Evolutionary conservation across 2,113 vertebrate species (phyloP), one percentile per base, ranked within the genome.

Genomic region (Chascanopsetta lugubris): DNA sequence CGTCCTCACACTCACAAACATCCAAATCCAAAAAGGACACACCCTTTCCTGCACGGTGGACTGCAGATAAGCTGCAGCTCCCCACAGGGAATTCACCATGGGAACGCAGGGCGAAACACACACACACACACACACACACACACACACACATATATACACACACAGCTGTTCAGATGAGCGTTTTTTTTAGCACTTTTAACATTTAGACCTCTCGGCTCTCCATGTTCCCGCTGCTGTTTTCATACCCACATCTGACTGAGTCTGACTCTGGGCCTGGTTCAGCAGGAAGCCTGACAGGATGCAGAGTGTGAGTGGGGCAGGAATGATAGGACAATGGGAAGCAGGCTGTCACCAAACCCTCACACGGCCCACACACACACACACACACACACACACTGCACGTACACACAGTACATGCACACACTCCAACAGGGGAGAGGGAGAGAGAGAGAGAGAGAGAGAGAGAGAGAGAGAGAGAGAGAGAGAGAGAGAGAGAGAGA

Each of bases 281-380:
- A 38, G 75, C 87, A 93, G 92, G 92, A 93, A 91, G 80, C 72
- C 77, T 72, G 76, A 87, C 91, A 92, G 92, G 92, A 93, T 90
- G 88, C 77, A 58, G 82, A 85, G 71, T 75, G 62, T 83, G 89
- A 87, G 85, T 88, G 91, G 73, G 79, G 74, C 84, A 75, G 79
- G 89, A 89, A 86, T 89, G 91, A 92, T 90, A 92, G 90, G 89
- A 93, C 89, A 90, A 90, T 88, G 88, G 90, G 90, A 92, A 91
- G 84, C 83, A 79, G 84, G 86, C 87, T 85, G 88, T 91, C 88
- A 88, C 84, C 47, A 66, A 79, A 72, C 67, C 67, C 36, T 75
- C 56, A 63, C 65, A 48, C 71, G 18, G 25, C 26, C 40, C 63
- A 61, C 21, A 68, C 38, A 17, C 38, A 42, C 38, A 8, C 40